phyloP scores from a whole-genome alignment of 2,888 invertebrate genomes.

The Strigamia transsilvanica region DNA sequence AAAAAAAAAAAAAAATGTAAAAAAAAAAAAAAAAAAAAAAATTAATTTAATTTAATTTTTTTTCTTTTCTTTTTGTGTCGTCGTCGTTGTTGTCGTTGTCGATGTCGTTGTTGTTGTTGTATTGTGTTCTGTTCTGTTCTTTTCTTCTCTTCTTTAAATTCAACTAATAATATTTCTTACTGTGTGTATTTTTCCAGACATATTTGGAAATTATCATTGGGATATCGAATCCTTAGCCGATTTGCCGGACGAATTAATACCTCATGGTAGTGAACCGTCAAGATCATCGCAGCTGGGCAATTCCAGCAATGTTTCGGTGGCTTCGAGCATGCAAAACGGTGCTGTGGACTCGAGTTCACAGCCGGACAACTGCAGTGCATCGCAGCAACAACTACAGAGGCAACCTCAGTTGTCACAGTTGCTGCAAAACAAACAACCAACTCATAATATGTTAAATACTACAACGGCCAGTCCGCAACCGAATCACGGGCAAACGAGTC shows the following conservation, averaged over 20 bases:
- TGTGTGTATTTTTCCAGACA: constrained; percentile 70
- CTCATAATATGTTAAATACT: constrained; percentile 54
- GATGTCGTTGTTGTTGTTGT: no score
- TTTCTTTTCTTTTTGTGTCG: neutral
- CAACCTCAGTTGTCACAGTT: constrained; percentile 57
- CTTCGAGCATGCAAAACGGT: constrained; percentile 58
- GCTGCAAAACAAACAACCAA: constrained; percentile 55
- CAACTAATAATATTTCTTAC: neutral
- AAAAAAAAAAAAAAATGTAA: no score
- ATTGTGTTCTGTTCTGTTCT: neutral
- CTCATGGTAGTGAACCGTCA: constrained; percentile 62
- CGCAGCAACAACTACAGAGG: constrained; percentile 57
- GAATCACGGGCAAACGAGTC: constrained; percentile 56
- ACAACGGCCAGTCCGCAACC: constrained; percentile 54
- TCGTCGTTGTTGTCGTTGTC: no score
- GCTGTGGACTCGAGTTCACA: constrained; percentile 56
- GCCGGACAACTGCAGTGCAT: constrained; percentile 71
- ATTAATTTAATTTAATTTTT: neutral
- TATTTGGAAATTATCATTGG: constrained; percentile 83
- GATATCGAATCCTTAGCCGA: constrained; percentile 81
- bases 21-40: no score
- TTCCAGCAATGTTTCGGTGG: constrained; percentile 45
- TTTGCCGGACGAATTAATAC: constrained; percentile 87
- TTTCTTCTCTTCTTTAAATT: neutral
- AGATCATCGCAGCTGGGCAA: constrained; percentile 56